Evolutionary conservation across 1,140 invertebrate species (phyloP).

Genomic region (Mycetomoellerius zeteki): DNA sequence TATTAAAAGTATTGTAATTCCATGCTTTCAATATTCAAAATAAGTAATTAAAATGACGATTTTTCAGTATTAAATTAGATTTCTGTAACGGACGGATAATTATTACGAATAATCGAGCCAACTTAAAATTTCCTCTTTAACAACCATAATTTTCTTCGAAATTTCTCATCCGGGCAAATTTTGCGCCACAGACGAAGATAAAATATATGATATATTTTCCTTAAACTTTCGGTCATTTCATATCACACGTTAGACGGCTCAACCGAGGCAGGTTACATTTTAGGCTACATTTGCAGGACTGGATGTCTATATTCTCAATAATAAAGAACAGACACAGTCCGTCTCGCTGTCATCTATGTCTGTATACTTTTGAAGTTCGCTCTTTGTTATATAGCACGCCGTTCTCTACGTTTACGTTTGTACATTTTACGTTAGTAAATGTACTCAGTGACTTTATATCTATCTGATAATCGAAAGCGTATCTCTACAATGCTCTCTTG

Average conservation of each 20-base stretch:
- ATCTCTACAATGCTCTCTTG: slow-evolving; percentile 80
- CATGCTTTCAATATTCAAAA: too few species aligned
- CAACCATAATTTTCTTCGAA: background rate
- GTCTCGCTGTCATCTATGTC: slow-evolving; percentile 72
- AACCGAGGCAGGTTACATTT: slow-evolving; percentile 53
- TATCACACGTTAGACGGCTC: slow-evolving; percentile 61
- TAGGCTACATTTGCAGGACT: slow-evolving; percentile 77
- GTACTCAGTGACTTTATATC: slow-evolving; percentile 58
- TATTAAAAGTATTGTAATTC: too few species aligned
- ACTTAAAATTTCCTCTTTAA: background rate
- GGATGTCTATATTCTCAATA: slow-evolving; percentile 85
- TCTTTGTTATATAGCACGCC: slow-evolving; percentile 46
- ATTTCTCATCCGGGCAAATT: background rate
- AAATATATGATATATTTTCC: slow-evolving; percentile 27
- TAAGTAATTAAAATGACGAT: too few species aligned
- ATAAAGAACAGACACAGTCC: slow-evolving; percentile 86
- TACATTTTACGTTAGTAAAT: slow-evolving; percentile 60
- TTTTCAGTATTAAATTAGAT: too few species aligned
- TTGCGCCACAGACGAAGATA: background rate
- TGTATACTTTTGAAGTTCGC: slow-evolving; percentile 59
- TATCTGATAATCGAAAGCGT: slow-evolving; percentile 73
- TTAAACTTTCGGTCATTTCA: slow-evolving; percentile 40
- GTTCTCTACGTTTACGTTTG: slow-evolving; percentile 67
- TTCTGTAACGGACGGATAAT: too few species aligned
- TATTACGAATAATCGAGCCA: background rate